Base-by-base conservation (phyloP, 2,113 vertebrate species). In the Embiotoca jacksoni region DNA sequence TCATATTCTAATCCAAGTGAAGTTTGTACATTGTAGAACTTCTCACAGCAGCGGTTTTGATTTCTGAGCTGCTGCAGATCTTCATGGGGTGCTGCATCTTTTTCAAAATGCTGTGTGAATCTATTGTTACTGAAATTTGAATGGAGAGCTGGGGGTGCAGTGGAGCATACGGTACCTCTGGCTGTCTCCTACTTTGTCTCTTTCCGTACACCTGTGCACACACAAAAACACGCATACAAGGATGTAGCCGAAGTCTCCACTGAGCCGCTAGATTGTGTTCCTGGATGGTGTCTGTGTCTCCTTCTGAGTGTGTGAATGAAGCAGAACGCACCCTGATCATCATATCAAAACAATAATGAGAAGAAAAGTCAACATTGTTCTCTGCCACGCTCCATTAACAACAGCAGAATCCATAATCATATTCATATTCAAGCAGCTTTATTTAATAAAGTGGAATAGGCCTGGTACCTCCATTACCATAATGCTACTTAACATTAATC, bases 361-460 rank as follows among this genome's bases (percentile, higher is more conserved):
- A 70, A 82, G 80, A 88, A 91, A 91, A 92, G 82, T 92, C 89
- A 89, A 92, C 92, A 89, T 84, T 89, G 88, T 92, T 92, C 85
- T 85, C 85, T 39, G 78, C 81, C 85, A 91, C 53, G 92, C 93
- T 88, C 90, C 93, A 92, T 93, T 94, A 93, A 86, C 88, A 84
- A 78, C 75, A 86, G 83, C 85, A 72, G 68, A 89, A 92, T 90
- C 85, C 87, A 89, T 89, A 91, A 92, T 93, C 78, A 46, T 80
- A 86, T 92, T 94, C 90, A 94, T 92, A 93, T 92, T 80, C 94
- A 94, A 91, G 94, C 93, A 88, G 91, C 87, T 94, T 95, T 94
- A 93, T 93, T 96, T 94, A 95, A 94, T 95, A 96, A 96, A 95
- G 93, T 92, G 85, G 86, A 94, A 89, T 93, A 86, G 93, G 84